Percentiles rank a stretch among this genome's conserved stretches.
Evolutionary conservation across 2,113 vertebrate species (phyloP).

Genomic region (Ameiurus melas): DNA sequence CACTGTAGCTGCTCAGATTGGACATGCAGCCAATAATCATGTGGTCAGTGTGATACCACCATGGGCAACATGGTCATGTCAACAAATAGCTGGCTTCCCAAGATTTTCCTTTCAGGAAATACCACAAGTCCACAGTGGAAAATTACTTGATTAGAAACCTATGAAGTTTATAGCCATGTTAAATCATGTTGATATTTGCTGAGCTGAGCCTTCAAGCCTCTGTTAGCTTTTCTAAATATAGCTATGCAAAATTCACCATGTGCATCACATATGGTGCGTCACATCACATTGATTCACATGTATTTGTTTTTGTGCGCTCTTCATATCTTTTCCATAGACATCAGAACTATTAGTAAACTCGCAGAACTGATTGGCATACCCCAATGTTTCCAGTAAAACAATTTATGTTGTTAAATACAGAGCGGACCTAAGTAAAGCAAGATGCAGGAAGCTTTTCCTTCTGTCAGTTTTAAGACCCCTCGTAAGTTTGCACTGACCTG

Average conservation of each 20-base stretch:
- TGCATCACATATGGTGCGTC: neutral
- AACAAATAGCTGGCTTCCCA: constrained; percentile 5
- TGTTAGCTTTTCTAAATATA: neutral
- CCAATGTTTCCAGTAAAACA: neutral
- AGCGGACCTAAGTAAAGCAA: neutral
- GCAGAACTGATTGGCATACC: neutral
- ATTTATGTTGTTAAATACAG: neutral
- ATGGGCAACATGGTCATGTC: constrained; percentile 42
- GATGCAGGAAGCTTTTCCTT: neutral
- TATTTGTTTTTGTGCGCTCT: neutral
- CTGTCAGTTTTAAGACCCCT: neutral
- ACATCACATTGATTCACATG: no score
- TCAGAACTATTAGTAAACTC: neutral
- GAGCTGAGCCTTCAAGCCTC: neutral
- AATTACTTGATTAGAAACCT: neutral
- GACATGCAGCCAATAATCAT: constrained; percentile 40
- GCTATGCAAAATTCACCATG: neutral
- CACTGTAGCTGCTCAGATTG: constrained; percentile 4
- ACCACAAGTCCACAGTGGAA: neutral
- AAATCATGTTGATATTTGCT: neutral
- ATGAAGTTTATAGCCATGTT: neutral
- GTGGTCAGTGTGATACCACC: constrained; percentile 40
- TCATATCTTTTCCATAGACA: neutral
- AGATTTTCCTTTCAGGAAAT: constrained; percentile 29
- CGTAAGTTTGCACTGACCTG: constrained; percentile 76